Evolutionary conservation across 2,888 invertebrate genomes (phyloP), one percentile per base, ranked within the genome.

Genomic region (Brachynemurus nebulosus): DNA sequence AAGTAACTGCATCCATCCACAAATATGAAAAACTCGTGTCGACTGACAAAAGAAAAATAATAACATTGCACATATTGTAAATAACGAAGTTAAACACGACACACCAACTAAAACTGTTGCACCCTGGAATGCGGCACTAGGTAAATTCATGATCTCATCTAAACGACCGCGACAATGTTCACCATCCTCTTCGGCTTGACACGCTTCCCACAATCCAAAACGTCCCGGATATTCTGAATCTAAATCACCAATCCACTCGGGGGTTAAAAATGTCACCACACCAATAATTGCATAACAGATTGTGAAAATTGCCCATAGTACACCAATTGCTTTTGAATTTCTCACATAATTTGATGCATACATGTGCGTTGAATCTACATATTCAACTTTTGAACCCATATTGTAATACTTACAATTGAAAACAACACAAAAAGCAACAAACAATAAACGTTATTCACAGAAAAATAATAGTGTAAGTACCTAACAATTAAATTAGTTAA

Each of bases 261-360:
- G 93, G 49, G 95, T 95, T 46, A 96, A 82, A 64, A 97, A 93
- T 4, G 92, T 88, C 23, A 97, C 91, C 54, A 90, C 81, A 57
- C 86, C 84, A 59, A 98, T 91, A 59, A 97, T 92, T 51, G 91
- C 90, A 65, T 91, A 95, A 68, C 95, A 95, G 61, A 96, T 86
- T 53, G 92, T 90, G 67, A 97, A 95, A 60, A 97, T 88, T 50
- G 88, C 95, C 97, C 97, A 97, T 53, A 96, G 74, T 48, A 96
- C 93, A 42, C 92, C 93, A 51, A 97, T 90, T 40, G 95, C 95
- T 70, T 88, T 89, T 53, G 88, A 88, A 70, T 90, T 89, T 55
- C 89, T 76, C 53, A 88, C 86, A 63, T 90, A 90, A 68, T 86
- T 88, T 48, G 89, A 86, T 51, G 88, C 88, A 68, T 89, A 86